Base-by-base conservation (phyloP, 2,113 vertebrate species). In the Oreamnos americanus region DNA sequence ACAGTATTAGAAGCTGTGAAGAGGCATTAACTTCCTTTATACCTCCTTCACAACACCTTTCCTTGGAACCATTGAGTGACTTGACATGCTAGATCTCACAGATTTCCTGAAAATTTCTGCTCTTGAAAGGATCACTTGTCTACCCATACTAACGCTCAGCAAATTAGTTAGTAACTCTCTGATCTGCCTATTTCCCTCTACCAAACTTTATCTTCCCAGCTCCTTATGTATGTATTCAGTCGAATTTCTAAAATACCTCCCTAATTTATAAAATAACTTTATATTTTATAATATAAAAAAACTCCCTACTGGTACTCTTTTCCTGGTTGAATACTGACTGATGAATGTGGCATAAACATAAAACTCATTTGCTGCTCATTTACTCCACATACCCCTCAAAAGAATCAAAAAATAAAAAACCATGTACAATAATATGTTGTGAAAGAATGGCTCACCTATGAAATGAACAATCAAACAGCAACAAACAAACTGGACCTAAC, bases 381-480 rank as follows among this genome's bases (percentile, higher is more conserved):
- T 96, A 81, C 39, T 94, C 33, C 78, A 62, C 39, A 55, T 30
- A 62, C 5, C 26, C 55, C 62, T 90, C 95, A 47, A 83, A 87
- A 91, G 17, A 78, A 96, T 92, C 39, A 16, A 47, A 67, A 36
- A 36, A 16, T 4, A 62, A 51, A 39, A 74, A 26, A 26, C 13
- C 74, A n/a, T 23, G 55, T 57, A 58, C 7, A 74, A 57, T 49
- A 83, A 62, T 64, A 58, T 62, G 9, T 64, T 82, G 49, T 60
- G 13, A 84, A 96, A 90, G 53, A 49, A 6, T 79, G 26, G 49
- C 33, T 94, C 26, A n/a, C 9, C 86, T 60, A n/a, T 47, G 45
- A 83, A 87, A 85, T 67, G 49, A 79, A 55, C 82, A 95, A 74
- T 28, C 81, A 92, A 96, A 84, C 83, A 79, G 49, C 83, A 96